Conservation (phyloP, 2,888 invertebrate genomes). For the Trichogramma dendrolimi region DNA sequence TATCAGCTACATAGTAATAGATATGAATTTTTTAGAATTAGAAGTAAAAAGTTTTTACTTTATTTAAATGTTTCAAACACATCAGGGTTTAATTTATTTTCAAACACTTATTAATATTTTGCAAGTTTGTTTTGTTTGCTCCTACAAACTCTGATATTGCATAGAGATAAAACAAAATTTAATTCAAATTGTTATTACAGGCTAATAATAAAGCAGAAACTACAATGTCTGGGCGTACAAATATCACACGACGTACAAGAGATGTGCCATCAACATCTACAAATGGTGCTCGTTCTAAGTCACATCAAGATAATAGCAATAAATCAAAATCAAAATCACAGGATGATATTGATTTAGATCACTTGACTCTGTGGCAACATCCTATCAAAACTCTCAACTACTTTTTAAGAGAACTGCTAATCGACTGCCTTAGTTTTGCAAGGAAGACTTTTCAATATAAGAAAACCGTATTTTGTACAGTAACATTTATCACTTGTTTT, state of each 20-base stretch:
- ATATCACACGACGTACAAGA: slow-evolving; percentile 43
- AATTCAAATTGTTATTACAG: slow-evolving; percentile 16
- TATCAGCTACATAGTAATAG: slow-evolving; percentile 38
- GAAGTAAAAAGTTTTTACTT: slow-evolving; percentile 34
- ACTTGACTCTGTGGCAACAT: slow-evolving; percentile 48
- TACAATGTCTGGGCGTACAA: slow-evolving; percentile 43
- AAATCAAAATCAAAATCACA: slow-evolving; percentile 5
- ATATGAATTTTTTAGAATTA: slow-evolving; percentile 36
- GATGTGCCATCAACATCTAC: slow-evolving; percentile 34
- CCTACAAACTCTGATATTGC: neutral
- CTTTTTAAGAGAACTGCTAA: slow-evolving; percentile 47
- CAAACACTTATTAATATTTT: slow-evolving; percentile 12
- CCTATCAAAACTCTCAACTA: slow-evolving; percentile 48
- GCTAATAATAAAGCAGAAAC: slow-evolving; percentile 38
- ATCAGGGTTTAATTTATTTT: neutral
- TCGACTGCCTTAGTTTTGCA: slow-evolving; percentile 44
- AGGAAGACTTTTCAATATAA: slow-evolving; percentile 44
- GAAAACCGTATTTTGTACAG: slow-evolving; percentile 43
- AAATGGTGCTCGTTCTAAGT: slow-evolving; percentile 33
- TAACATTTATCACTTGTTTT: slow-evolving; percentile 43
- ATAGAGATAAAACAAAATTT: neutral
- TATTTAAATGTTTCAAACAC: neutral
- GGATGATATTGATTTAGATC: slow-evolving; percentile 42
- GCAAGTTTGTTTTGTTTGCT: slow-evolving; percentile 14
- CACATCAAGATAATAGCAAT: slow-evolving; percentile 24